Conservation (phyloP, 1,140 invertebrate species). For the Zaprionus tsacasi region DNA sequence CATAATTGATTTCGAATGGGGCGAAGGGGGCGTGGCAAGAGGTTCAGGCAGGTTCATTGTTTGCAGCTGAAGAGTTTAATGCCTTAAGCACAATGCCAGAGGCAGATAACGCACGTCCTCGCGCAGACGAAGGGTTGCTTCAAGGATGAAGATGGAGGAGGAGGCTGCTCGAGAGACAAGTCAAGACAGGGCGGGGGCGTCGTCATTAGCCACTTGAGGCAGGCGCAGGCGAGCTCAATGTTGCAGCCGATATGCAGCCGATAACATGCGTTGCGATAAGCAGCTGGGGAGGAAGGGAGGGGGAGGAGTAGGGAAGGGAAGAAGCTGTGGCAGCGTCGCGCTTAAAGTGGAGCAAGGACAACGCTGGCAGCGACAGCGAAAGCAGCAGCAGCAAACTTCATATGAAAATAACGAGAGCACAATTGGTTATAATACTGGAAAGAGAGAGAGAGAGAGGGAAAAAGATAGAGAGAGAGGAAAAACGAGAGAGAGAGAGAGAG, state of each 20-base stretch:
- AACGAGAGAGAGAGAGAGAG: not conserved
- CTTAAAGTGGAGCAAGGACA: conserved; percentile 76
- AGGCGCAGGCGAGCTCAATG: conserved; percentile 18
- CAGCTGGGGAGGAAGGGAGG: not conserved
- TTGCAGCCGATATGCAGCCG: conserved; percentile 59
- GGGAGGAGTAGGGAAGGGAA: not conserved
- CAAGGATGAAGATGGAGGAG: conserved; percentile 17
- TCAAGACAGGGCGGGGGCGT: not conserved
- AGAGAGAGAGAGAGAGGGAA: conserved; percentile 24
- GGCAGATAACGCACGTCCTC: conserved; percentile 57
- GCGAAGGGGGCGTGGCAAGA: not conserved
- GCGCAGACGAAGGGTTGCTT: not conserved
- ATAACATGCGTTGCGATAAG: conserved; percentile 67
- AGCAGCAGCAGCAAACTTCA: conserved; percentile 57
- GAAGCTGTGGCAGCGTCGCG: conserved; percentile 49
- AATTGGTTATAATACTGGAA: conserved; percentile 68
- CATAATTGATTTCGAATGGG: conserved; percentile 81
- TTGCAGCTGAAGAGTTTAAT: conserved; percentile 60
- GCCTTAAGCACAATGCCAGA: conserved; percentile 49
- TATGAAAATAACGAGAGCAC: conserved; percentile 57
- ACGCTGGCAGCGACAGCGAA: conserved; percentile 23
- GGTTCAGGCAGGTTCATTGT: conserved; percentile 37
- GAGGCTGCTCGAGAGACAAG: conserved; percentile 32
- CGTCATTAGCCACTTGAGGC: conserved; percentile 72
- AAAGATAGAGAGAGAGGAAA: conserved; percentile 21